These are phyloP conservation scores for Hephaestus fuliginosus DNA, from an alignment of 2,797 vertebrate genomes.

Conservation along the genomic window DNA sequence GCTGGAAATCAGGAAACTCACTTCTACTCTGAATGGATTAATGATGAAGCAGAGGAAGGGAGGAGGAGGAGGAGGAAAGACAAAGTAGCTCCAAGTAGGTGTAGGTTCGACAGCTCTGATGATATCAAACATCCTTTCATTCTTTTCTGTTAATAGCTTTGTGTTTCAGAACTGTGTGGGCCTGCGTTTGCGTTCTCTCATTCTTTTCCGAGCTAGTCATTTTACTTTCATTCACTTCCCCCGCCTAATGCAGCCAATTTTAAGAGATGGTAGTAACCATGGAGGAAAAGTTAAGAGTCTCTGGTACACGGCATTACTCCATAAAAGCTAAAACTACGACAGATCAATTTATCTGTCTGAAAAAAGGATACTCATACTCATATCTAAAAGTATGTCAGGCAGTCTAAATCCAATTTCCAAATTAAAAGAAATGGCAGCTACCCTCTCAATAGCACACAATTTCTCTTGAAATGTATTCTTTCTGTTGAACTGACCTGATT, in stretches of 20 bases:
- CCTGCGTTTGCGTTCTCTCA: not conserved
- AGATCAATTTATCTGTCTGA: not conserved
- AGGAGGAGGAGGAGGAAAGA: constrained; percentile 2
- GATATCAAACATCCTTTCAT: constrained; percentile 52
- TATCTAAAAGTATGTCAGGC: not conserved
- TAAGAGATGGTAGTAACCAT: constrained; percentile 6
- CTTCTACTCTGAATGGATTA: not conserved
- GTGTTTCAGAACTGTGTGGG: constrained; percentile 42
- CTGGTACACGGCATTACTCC: not conserved
- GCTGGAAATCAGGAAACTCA: constrained; percentile 9
- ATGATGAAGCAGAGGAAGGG: constrained; percentile 23
- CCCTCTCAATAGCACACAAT: not conserved
- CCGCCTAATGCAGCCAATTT: not conserved
- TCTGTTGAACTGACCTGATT: not conserved
- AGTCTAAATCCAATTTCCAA: not conserved
- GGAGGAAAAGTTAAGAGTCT: not conserved
- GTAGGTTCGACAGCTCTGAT: constrained; percentile 17
- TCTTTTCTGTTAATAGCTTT: constrained; percentile 27
- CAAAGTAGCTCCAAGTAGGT: constrained; percentile 32
- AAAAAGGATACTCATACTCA: not conserved
- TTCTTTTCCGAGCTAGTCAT: constrained; percentile 19
- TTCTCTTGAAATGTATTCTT: not conserved
- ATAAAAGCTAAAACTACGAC: not conserved
- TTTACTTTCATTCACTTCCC: constrained; percentile 11
- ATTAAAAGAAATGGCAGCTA: not conserved